Percentiles rank a stretch among this genome's conserved stretches.
Conservation (phyloP, 2,113 vertebrate genomes). For the Clarias batrachus region DNA sequence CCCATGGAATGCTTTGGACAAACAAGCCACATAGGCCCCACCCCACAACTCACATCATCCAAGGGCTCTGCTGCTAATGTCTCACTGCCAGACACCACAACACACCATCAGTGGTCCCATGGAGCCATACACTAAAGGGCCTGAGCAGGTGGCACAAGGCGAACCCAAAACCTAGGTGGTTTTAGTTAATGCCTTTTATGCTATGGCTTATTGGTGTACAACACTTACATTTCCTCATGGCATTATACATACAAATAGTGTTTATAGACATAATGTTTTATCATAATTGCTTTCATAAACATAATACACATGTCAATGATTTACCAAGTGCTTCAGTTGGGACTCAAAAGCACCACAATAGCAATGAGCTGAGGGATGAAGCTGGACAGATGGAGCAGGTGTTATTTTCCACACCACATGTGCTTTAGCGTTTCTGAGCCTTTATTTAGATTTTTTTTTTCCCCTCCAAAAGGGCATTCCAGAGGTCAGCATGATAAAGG, state of each 20-base stretch:
- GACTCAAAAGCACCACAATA: background rate
- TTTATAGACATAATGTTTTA: background rate
- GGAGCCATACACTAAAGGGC: too few relatives aligned
- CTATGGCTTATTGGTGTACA: background rate
- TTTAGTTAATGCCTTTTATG: too few relatives aligned
- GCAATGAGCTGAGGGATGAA: conserved; percentile 39
- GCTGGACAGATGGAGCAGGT: conserved; percentile 51
- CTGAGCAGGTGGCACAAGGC: too few relatives aligned
- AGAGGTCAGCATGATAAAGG: conserved; percentile 59
- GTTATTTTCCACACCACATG: conserved; percentile 54
- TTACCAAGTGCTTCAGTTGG: background rate
- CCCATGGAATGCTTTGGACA: too few relatives aligned
- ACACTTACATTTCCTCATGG: background rate
- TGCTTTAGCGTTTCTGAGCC: conserved; percentile 53
- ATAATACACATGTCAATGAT: background rate
- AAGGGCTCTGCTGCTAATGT: too few relatives aligned
- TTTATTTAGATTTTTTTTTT: conserved; percentile 46
- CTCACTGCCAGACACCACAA: too few relatives aligned
- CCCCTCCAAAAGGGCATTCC: conserved; percentile 48
- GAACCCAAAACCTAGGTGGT: too few relatives aligned
- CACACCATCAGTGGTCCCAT: too few relatives aligned
- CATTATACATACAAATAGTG: background rate
- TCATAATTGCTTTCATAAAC: background rate
- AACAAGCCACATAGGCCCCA: too few relatives aligned
- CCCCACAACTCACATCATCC: too few relatives aligned